Conservation (phyloP, 2,113 vertebrate genomes). For the Tonatia bakeri region DNA sequence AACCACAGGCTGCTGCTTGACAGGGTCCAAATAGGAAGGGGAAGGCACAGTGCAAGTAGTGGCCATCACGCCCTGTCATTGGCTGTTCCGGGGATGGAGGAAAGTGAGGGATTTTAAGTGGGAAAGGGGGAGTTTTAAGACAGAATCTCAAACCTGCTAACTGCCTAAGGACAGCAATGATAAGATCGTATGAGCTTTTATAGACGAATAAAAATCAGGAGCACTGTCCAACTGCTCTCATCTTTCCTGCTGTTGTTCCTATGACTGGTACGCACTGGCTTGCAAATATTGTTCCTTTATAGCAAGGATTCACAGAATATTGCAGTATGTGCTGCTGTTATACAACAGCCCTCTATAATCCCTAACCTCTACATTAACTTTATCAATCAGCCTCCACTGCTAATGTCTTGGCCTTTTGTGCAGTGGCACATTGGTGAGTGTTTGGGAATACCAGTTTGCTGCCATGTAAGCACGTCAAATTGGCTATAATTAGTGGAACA, state of each 20-base stretch:
- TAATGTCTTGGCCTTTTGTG: constrained; percentile 51
- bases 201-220: background rate
- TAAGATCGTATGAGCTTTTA: background rate
- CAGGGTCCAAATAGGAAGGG: background rate
- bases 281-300: constrained; percentile 65
- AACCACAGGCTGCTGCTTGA: background rate
- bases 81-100: background rate
- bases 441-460: background rate
- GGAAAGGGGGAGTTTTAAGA: background rate
- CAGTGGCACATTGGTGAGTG: background rate
- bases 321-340: constrained; percentile 35
- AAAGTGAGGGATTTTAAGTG: background rate
- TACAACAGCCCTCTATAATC: constrained; percentile 49
- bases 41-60: background rate
- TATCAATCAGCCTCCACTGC: constrained; percentile 2
- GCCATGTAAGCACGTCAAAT: background rate
- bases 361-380: constrained; percentile 55
- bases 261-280: constrained; percentile 17
- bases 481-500: constrained; percentile 1
- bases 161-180: background rate
- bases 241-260: background rate
- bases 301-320: constrained; percentile 55
- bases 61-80: background rate
- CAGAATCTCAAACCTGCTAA: background rate
- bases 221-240: background rate